phyloP scores from a whole-genome alignment of 2,113 vertebrate genomes.

The Thunnus thynnus region DNA sequence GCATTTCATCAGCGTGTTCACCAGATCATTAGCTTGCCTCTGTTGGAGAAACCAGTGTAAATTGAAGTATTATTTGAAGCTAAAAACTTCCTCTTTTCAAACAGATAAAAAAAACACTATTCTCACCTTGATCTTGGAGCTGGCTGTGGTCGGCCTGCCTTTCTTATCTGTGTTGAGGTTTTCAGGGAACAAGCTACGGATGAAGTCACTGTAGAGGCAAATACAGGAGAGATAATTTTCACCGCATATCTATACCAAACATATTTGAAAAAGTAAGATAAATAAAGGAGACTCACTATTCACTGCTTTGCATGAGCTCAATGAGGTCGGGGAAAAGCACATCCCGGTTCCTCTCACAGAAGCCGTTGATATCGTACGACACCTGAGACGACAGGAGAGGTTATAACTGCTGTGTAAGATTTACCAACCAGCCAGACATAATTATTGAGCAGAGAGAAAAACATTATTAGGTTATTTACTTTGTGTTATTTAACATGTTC shows the following conservation, averaged over 20 bases:
- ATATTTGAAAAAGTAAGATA: neutral
- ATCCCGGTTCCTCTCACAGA: conserved; percentile 95
- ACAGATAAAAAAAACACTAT: neutral
- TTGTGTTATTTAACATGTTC: neutral
- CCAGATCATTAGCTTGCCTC: conserved; percentile 97
- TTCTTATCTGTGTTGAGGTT: conserved; percentile 96
- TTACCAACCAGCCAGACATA: neutral
- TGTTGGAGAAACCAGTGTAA: conserved; percentile 58
- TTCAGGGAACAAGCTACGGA: conserved; percentile 93
- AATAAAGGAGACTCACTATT: conserved; percentile 87
- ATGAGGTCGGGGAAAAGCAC: conserved; percentile 96
- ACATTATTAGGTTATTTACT: neutral
- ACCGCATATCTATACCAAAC: neutral
- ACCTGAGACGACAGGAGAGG: conserved; percentile 81
- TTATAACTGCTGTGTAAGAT: neutral
- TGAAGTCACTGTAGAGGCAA: conserved; percentile 86
- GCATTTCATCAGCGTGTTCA: conserved; percentile 95
- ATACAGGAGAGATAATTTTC: neutral
- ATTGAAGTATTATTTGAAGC: too few relatives aligned
- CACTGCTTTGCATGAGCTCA: conserved; percentile 97
- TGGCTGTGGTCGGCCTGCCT: conserved; percentile 90
- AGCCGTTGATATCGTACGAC: conserved; percentile 92
- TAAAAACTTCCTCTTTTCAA: neutral
- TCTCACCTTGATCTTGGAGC: conserved; percentile 95
- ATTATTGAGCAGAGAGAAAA: neutral